Conservation (phyloP, 1,140 invertebrate genomes). For the Aphidius ervi region DNA sequence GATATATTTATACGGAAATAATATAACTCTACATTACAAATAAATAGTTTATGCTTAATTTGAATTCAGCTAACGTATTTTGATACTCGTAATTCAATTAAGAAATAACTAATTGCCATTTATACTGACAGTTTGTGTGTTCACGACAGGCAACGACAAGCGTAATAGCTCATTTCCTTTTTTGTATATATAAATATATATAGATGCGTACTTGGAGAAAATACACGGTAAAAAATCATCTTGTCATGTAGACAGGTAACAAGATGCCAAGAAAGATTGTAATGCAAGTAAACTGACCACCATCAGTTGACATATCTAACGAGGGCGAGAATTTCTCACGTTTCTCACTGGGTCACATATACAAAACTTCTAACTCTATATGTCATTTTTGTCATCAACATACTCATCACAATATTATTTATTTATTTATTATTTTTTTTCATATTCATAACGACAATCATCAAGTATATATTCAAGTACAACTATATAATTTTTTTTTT, state of each 20-base stretch:
- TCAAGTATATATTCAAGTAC: no score
- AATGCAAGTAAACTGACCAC: constrained; percentile 11
- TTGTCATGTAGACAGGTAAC: constrained; percentile 1
- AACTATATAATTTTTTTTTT: no score
- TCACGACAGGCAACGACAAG: constrained; percentile 4
- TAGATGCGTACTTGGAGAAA: constrained; percentile 2
- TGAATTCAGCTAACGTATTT: no score
- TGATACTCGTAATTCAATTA: constrained; percentile 2
- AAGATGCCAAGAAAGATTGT: constrained; percentile 14
- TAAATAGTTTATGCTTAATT: no score
- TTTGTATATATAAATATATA: neutral
- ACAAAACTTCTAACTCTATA: no score
- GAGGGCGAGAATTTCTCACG: constrained; percentile 15
- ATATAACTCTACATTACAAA: no score
- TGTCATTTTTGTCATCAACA: no score
- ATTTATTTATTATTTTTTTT: no score
- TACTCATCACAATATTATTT: no score
- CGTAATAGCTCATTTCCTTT: constrained; percentile 6
- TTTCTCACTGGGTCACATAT: constrained; percentile 12
- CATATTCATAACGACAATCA: no score
- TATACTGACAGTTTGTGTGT: neutral
- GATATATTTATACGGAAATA: no score
- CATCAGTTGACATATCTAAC: constrained; percentile 10
- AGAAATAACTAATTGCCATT: neutral
- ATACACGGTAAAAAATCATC: constrained; percentile 9